Conservation (phyloP, 2,888 invertebrate species). For the Camponotus fellah region DNA sequence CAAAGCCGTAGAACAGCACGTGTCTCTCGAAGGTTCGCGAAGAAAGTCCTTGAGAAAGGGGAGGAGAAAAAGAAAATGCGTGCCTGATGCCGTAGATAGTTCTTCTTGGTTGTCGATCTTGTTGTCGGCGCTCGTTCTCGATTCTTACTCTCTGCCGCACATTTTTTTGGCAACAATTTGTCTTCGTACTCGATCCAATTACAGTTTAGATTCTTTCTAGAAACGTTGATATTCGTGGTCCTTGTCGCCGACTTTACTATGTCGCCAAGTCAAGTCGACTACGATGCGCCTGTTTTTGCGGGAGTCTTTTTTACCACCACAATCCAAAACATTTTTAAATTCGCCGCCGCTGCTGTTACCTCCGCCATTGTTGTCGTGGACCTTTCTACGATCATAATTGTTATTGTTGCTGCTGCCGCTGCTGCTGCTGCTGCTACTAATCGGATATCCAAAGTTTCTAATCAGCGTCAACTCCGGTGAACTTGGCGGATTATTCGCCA, state of each 20-base stretch:
- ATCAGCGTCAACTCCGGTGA: constrained; percentile 78
- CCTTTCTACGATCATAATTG: constrained; percentile 36
- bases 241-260: constrained; percentile 78
- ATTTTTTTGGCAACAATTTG: constrained; percentile 36
- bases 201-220: constrained; percentile 63
- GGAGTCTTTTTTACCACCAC: constrained; percentile 73
- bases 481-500: constrained; percentile 68
- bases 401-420: constrained; percentile 60
- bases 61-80: constrained; percentile 68
- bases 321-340: constrained; percentile 75
- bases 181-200: constrained; percentile 39
- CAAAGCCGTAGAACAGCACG: constrained; percentile 63
- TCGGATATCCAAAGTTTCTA: constrained; percentile 73
- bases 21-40: constrained; percentile 66
- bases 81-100: constrained; percentile 61
- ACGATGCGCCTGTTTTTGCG: constrained; percentile 70
- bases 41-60: constrained; percentile 64
- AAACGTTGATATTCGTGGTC: constrained; percentile 80
- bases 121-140: constrained; percentile 51
- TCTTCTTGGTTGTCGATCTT: constrained; percentile 62
- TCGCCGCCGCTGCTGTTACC: constrained; percentile 66
- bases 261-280: constrained; percentile 76
- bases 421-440: constrained; percentile 66
- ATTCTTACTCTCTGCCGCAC: constrained; percentile 24
- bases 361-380: constrained; percentile 55